A percentile compares a stretch with the other conserved stretches of the same genome.
Evolutionary conservation across 2,113 vertebrate genomes (phyloP).

Genomic region (Platycercus adscitus): DNA sequence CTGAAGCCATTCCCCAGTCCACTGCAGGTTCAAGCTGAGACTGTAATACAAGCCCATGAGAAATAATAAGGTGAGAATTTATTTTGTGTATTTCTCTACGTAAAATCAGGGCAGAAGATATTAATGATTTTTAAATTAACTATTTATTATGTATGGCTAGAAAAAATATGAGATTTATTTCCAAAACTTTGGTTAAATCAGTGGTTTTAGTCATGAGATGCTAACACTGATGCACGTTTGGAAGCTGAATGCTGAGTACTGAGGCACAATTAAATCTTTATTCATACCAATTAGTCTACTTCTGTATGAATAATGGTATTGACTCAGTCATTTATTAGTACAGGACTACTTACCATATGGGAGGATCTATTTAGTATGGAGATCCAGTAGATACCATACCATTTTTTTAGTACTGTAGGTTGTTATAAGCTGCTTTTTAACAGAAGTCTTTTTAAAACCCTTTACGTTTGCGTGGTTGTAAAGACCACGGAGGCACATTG

Average conservation of each 20-base stretch:
- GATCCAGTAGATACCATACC: not conserved
- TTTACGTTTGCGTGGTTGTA: not conserved
- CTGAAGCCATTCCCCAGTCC: not conserved
- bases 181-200: not conserved
- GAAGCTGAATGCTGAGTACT: not conserved
- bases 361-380: not conserved
- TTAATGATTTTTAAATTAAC: not conserved
- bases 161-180: not conserved
- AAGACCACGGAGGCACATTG: not conserved
- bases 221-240: not conserved
- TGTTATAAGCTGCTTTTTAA: not conserved
- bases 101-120: not conserved
- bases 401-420: not conserved
- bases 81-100: not conserved
- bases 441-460: not conserved
- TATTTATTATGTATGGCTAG: not conserved
- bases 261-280: not conserved
- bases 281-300: not conserved
- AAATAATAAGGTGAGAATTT: not conserved
- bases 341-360: not conserved
- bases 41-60: not conserved
- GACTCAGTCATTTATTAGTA: not conserved
- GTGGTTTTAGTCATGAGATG: not conserved
- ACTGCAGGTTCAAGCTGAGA: not conserved
- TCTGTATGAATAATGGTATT: not conserved